phyloP scores from a whole-genome alignment of 2,888 invertebrate species.

The Drosophila bunnanda region DNA sequence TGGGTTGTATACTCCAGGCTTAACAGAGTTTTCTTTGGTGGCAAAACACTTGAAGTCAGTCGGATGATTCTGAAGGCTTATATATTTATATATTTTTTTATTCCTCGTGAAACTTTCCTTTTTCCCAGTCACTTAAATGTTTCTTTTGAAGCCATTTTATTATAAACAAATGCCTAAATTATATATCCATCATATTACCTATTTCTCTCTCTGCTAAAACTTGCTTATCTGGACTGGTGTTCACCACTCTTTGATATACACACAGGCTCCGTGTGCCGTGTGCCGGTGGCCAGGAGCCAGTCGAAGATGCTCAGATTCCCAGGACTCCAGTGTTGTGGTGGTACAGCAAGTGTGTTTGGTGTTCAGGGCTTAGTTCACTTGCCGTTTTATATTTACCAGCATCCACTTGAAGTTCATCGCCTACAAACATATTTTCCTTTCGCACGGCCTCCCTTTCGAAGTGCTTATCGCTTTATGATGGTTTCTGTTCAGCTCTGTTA shows the following conservation, averaged over 20 bases:
- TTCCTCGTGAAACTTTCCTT: too few relatives aligned
- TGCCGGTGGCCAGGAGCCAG: constrained; percentile 13
- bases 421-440: constrained; percentile 60
- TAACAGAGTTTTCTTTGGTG: neutral
- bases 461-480: constrained; percentile 63
- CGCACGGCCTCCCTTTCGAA: constrained; percentile 20
- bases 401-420: constrained; percentile 57
- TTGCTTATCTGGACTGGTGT: constrained; percentile 28
- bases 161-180: neutral
- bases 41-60: neutral
- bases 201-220: constrained; percentile 9
- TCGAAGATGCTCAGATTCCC: constrained; percentile 24
- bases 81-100: neutral
- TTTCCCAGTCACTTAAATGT: too few relatives aligned
- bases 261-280: constrained; percentile 12
- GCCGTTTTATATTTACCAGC: constrained; percentile 55
- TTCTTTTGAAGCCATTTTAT: neutral
- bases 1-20: neutral
- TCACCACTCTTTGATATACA: constrained; percentile 20
- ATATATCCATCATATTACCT: neutral
- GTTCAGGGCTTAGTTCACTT: constrained; percentile 46
- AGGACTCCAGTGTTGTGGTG: constrained; percentile 13
- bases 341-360: constrained; percentile 16
- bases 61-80: neutral
- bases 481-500: constrained; percentile 21